Conservation (phyloP, 2,113 vertebrate species). For the Zosterops japonicus region DNA sequence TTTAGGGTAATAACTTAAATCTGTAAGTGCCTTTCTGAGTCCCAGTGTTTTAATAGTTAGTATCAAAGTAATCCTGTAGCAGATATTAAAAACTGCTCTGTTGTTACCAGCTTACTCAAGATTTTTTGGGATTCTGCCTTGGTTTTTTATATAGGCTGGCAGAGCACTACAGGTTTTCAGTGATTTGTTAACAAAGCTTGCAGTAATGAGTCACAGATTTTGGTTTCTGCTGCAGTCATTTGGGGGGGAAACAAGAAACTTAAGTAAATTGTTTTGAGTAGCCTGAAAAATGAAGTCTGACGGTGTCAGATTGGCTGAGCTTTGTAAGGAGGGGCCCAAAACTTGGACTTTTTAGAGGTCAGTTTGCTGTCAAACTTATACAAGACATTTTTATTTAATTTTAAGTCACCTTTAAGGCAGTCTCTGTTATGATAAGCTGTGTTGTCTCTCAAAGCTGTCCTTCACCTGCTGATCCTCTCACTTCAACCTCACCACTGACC, state of each 20-base stretch:
- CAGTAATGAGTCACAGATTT: background rate
- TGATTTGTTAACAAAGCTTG: background rate
- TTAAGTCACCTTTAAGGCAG: background rate
- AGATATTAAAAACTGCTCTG: background rate
- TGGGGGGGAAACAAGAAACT: background rate
- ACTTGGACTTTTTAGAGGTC: background rate
- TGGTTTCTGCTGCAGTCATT: background rate
- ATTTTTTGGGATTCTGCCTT: background rate
- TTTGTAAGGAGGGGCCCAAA: background rate
- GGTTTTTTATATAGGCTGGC: background rate
- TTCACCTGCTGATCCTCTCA: background rate
- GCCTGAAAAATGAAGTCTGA: background rate
- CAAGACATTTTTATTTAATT: background rate
- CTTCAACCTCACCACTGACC: background rate
- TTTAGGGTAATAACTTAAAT: background rate
- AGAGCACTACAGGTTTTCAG: background rate
- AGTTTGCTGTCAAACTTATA: rapidly evolving
- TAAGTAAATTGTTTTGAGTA: background rate
- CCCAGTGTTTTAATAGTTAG: background rate
- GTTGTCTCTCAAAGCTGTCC: background rate
- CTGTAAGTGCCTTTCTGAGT: background rate
- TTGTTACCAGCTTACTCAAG: background rate
- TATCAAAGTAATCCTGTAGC: background rate
- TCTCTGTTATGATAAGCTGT: background rate
- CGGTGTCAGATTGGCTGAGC: background rate